Percentiles rank a stretch among this genome's conserved stretches.
phyloP scores from a whole-genome alignment of 1,140 invertebrate species.

The Triops longicaudatus region DNA sequence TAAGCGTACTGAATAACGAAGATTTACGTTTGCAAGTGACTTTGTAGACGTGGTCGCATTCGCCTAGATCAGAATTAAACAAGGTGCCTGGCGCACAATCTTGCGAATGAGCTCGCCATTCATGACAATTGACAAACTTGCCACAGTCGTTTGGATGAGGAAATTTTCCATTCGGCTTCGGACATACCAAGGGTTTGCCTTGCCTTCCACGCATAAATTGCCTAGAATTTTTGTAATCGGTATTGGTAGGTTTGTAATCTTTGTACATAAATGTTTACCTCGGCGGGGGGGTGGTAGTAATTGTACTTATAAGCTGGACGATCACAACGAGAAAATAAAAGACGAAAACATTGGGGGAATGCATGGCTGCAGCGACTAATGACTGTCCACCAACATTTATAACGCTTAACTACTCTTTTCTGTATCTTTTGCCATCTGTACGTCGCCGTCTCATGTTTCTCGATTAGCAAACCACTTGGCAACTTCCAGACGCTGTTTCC shows the following conservation, averaged over 20 bases:
- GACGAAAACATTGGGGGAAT: not conserved
- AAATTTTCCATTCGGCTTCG: constrained; percentile 42
- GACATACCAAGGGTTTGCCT: constrained; percentile 13
- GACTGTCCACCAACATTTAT: not conserved
- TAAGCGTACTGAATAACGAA: not conserved
- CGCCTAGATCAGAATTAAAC: constrained; percentile 47
- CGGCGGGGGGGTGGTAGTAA: not conserved
- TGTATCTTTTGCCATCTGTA: not conserved
- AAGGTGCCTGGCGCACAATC: constrained; percentile 58
- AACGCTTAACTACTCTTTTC: not conserved
- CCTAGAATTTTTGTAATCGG: not conserved
- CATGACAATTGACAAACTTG: constrained; percentile 58
- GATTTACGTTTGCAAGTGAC: constrained; percentile 40
- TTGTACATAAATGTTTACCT: not conserved
- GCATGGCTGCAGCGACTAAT: not conserved
- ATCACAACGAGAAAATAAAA: not conserved
- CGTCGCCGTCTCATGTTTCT: not conserved
- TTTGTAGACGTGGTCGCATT: constrained; percentile 55
- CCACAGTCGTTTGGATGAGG: constrained; percentile 53
- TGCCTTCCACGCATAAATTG: not conserved
- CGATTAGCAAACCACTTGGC: not conserved
- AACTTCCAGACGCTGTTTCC: not conserved
- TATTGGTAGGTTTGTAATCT: not conserved
- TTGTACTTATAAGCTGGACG: constrained; percentile 15
- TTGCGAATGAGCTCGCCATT: constrained; percentile 49